These are phyloP conservation scores for Dryas iulia DNA, from an alignment of 1,140 invertebrate species.

Conservation along the genomic window DNA sequence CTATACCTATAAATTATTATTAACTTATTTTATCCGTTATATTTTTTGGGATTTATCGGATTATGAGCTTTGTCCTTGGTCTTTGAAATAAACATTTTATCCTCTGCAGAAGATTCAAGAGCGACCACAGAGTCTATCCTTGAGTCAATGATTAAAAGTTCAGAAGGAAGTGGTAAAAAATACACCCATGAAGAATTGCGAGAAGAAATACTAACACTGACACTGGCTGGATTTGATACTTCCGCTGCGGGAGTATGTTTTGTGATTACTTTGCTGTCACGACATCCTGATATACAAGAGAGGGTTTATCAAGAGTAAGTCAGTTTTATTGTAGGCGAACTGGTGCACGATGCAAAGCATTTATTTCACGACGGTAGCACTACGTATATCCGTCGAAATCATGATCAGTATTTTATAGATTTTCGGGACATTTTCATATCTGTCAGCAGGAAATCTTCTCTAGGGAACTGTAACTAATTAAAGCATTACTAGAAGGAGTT, in stretches of 20 bases:
- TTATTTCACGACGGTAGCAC: too few relatives aligned
- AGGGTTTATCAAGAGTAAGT: constrained; percentile 51
- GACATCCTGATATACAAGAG: constrained; percentile 42
- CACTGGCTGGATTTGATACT: constrained; percentile 33
- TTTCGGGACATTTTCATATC: too few relatives aligned
- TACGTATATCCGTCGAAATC: too few relatives aligned
- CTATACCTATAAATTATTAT: too few relatives aligned
- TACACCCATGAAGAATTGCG: constrained; percentile 14
- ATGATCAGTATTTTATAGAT: too few relatives aligned
- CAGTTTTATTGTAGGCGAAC: neutral
- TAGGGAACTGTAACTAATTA: too few relatives aligned
- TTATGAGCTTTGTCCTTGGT: too few relatives aligned
- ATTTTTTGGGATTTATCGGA: too few relatives aligned
- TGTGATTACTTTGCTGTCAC: constrained; percentile 33
- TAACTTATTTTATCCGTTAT: too few relatives aligned
- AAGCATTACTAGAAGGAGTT: too few relatives aligned
- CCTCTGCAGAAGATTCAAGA: neutral
- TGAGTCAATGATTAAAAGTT: constrained; percentile 9
- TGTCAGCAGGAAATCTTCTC: too few relatives aligned
- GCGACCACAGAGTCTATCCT: neutral
- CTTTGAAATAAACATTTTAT: neutral
- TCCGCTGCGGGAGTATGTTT: constrained; percentile 27
- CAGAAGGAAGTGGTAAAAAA: neutral
- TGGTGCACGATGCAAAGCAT: neutral
- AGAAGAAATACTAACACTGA: constrained; percentile 42